Evolutionary conservation across 1,140 invertebrate species (phyloP), one percentile per base, ranked within the genome.

Genomic region (Sesamia nonagrioides): DNA sequence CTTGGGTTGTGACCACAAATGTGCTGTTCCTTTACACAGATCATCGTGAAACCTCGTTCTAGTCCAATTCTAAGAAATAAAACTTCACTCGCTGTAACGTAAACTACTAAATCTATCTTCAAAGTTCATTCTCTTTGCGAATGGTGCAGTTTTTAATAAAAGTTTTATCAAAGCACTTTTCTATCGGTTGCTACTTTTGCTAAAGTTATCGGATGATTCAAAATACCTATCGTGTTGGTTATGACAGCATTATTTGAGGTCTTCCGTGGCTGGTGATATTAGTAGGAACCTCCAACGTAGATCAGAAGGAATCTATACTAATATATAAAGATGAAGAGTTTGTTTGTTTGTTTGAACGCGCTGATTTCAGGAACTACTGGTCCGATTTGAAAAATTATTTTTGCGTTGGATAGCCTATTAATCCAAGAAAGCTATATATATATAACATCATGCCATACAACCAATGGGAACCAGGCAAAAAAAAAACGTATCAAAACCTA

Each of bases 61-160:
- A 21, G 27, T 37, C 52, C 33, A 52, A 50, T 35, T n/a, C 50
- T 1, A 37, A 37, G 27, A 71, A 54, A 35, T 71, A 71, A 35
- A 71, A 35, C 68, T 37, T 54, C 6, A 8, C 8, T 18, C n/a
- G 8, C 5, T 71, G 33, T 54, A 5, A 21, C 33, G 60, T 45
- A 17, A 54, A 54, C 48, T 54, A 54, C 68, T 54, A 54, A 73
- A 73, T 73, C 35, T 42, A 73, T 73, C 58, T 69, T 54, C 48
- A 42, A 58, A 58, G 27, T 58, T 45, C 61, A 42, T 18, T 66
- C 61, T 61, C 54, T 75, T 61, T 60, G 40, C 33, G 56, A 50
- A 35, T 15, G 15, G 72, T 40, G 54, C 42, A 6, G 72, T 75
- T 75, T 75, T 8, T 56, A 48, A 75, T 61, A 61, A 61, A 75